phyloP scores from a whole-genome alignment of 2,113 vertebrate species.

The Chionis minor region DNA sequence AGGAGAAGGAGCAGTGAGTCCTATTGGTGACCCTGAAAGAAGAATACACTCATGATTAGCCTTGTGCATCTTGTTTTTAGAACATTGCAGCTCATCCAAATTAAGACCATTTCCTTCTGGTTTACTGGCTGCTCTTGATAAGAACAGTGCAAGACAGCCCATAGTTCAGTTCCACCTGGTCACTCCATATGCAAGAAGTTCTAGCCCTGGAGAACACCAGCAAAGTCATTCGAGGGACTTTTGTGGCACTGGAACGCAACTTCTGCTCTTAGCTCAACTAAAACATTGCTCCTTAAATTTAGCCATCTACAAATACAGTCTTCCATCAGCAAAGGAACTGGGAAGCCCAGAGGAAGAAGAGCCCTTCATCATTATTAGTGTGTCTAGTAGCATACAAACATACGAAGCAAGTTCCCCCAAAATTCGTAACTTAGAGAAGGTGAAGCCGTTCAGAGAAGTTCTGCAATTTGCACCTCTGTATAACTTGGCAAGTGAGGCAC shows the following conservation, averaged over 20 bases:
- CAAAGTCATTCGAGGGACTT: accelerated
- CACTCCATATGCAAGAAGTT: background rate
- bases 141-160: background rate
- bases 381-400: background rate
- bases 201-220: background rate
- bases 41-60: background rate
- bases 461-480: background rate
- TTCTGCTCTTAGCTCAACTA: background rate
- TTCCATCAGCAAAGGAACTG: background rate
- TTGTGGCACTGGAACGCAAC: background rate
- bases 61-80: background rate
- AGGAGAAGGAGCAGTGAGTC: background rate
- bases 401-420: background rate
- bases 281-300: background rate
- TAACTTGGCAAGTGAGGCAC: background rate
- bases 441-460: background rate
- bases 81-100: background rate
- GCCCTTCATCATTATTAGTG: background rate
- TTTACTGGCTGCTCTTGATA: background rate
- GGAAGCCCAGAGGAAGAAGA: background rate
- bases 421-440: background rate
- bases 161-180: background rate
- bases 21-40: background rate
- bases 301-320: background rate
- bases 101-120: background rate